Percentiles rank a stretch among this genome's conserved stretches.
These are phyloP conservation scores for Pseudococcus jackbeardsleyi DNA, from an alignment of 2,888 invertebrate genomes.

Conservation along the genomic window DNA sequence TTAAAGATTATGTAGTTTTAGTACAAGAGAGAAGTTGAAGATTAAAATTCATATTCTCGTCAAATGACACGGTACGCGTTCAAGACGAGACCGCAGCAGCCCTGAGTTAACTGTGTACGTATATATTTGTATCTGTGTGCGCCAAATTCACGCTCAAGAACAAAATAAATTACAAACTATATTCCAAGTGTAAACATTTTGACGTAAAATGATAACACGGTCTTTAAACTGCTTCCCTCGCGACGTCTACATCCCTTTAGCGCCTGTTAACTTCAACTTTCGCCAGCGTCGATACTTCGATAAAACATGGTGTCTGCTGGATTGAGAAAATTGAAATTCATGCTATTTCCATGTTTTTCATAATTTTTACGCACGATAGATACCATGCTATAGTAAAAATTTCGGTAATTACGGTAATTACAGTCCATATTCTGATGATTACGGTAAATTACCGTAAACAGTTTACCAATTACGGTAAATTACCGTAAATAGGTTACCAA, in stretches of 20 bases:
- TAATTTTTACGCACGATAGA: no score
- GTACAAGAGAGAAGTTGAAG: background rate
- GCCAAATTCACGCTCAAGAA: background rate
- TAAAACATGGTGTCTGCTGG: no score
- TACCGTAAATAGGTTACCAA: no score
- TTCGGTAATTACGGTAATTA: no score
- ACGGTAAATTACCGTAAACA: no score
- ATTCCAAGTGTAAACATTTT: slow-evolving; percentile 38
- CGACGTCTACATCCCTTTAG: background rate
- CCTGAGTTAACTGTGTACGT: background rate
- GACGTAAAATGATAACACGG: slow-evolving; percentile 37
- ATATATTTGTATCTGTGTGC: background rate
- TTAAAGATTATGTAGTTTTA: slow-evolving; percentile 27
- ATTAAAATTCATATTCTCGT: slow-evolving; percentile 44
- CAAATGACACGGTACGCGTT: slow-evolving; percentile 13
- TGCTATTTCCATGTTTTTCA: no score
- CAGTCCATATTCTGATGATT: no score
- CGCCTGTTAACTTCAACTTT: background rate
- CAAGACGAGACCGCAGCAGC: background rate
- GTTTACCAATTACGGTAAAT: no score
- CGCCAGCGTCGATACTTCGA: background rate
- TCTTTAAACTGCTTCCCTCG: background rate
- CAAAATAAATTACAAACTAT: slow-evolving; percentile 38
- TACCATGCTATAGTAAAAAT: no score
- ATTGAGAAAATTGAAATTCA: no score